Conservation (phyloP, 2,888 invertebrate genomes). For the Pycnomerus fuliginosus region DNA sequence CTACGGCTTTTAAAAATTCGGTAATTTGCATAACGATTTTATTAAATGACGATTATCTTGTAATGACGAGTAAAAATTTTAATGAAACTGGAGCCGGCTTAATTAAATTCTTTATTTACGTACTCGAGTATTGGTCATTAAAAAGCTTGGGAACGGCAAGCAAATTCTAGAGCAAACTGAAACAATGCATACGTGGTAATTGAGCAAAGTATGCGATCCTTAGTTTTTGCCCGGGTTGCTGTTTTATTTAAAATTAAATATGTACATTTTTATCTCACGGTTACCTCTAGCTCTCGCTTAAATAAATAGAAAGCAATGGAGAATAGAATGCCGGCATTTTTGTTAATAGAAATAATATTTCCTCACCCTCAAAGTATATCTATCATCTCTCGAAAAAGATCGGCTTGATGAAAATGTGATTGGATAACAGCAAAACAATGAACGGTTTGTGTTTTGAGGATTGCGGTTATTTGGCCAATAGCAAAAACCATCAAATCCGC, state of each 20-base stretch:
- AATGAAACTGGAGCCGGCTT: conserved; percentile 20
- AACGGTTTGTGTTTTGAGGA: conserved; percentile 15
- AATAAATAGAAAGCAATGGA: too few species aligned
- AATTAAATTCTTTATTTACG: conserved; percentile 25
- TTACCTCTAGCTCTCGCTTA: too few species aligned
- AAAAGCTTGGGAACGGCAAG: background rate
- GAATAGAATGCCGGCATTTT: too few species aligned
- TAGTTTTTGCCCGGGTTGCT: too few species aligned
- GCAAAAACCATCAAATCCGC: conserved; percentile 17
- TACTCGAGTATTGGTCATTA: conserved; percentile 22
- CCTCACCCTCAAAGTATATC: too few species aligned
- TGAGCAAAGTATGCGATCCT: too few species aligned
- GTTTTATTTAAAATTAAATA: too few species aligned
- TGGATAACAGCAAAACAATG: conserved; percentile 23
- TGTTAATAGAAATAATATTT: too few species aligned
- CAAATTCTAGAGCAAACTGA: conserved; percentile 1
- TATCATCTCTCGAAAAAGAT: too few species aligned
- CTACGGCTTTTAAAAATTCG: conserved; percentile 13
- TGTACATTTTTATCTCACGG: too few species aligned
- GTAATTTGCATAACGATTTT: conserved; percentile 22
- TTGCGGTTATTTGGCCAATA: conserved; percentile 14
- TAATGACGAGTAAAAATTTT: conserved; percentile 22
- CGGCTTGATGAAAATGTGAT: conserved; percentile 16
- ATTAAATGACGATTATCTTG: conserved; percentile 22
- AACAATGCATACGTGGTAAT: conserved; percentile 14